Percentiles rank a stretch among this genome's conserved stretches.
Evolutionary conservation across 2,888 invertebrate species (phyloP).

Genomic region (Aromia moschata): DNA sequence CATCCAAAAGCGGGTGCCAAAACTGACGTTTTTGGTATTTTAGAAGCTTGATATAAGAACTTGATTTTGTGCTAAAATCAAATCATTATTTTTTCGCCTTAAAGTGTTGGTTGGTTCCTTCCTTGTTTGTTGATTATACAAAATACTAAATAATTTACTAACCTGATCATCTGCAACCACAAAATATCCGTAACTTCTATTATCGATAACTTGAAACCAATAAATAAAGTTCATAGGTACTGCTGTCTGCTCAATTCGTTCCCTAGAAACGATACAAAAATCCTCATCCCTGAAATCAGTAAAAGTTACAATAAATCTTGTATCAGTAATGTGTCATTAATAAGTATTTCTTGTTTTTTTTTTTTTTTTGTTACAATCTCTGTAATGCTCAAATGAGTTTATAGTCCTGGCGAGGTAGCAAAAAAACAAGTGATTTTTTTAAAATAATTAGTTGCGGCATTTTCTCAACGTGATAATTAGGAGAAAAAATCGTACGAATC

Average conservation of each 20-base stretch:
- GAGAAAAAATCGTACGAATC: too few relatives aligned
- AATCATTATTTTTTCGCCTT: too few relatives aligned
- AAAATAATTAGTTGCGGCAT: too few relatives aligned
- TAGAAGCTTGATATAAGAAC: slow-evolving; percentile 70
- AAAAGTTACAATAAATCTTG: too few relatives aligned
- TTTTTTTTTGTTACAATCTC: slow-evolving; percentile 38
- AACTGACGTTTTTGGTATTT: slow-evolving; percentile 72
- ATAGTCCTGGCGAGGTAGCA: too few relatives aligned
- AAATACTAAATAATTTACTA: slow-evolving; percentile 23
- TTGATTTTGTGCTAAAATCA: slow-evolving; percentile 73
- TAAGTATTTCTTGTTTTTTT: not conserved
- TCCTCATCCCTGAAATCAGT: slow-evolving; percentile 52
- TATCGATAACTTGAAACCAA: slow-evolving; percentile 34
- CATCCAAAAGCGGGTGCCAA: slow-evolving; percentile 75
- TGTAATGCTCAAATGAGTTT: too few relatives aligned
- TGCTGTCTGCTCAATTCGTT: slow-evolving; percentile 72
- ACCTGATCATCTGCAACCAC: slow-evolving; percentile 73
- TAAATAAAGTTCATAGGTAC: slow-evolving; percentile 64
- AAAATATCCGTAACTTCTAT: slow-evolving; percentile 56
- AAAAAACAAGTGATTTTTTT: too few relatives aligned
- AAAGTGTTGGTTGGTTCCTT: too few relatives aligned
- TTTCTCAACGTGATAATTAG: too few relatives aligned
- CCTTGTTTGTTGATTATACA: too few relatives aligned
- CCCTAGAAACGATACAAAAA: slow-evolving; percentile 63
- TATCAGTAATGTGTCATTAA: not conserved